phyloP scores from a whole-genome alignment of 2,113 vertebrate genomes.

The Forbesichthys papilliferus region DNA sequence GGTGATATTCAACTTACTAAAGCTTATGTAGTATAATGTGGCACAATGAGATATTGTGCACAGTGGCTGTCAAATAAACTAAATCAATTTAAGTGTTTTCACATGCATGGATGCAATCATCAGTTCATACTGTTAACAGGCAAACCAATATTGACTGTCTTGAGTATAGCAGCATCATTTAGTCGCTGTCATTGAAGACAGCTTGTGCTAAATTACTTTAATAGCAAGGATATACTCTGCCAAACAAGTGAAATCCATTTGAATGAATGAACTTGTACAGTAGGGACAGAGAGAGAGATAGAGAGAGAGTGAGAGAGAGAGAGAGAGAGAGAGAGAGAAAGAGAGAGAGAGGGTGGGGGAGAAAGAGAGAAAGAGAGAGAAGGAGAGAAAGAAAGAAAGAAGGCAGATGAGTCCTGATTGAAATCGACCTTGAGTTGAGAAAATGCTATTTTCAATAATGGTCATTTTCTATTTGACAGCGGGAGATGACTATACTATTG shows the following conservation, averaged over 20 bases:
- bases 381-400: not conserved
- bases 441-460: conserved; percentile 28
- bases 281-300: not conserved
- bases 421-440: conserved; percentile 33
- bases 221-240: not conserved
- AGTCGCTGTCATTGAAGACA: not conserved
- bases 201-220: not conserved
- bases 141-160: too few relatives aligned
- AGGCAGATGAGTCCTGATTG: conserved; percentile 8
- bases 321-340: not conserved
- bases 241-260: too few relatives aligned
- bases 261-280: too few relatives aligned
- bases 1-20: not conserved
- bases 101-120: too few relatives aligned
- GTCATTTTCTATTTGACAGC: conserved; percentile 33
- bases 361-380: conserved; percentile 2
- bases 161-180: too few relatives aligned
- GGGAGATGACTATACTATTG: conserved; percentile 12
- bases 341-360: not conserved
- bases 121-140: too few relatives aligned
- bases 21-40: not conserved
- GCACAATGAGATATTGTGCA: not conserved
- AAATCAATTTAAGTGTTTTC: too few relatives aligned
- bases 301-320: not conserved
- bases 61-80: not conserved